phyloP scores from a whole-genome alignment of 2,797 vertebrate species.

The Helostoma temminkii region DNA sequence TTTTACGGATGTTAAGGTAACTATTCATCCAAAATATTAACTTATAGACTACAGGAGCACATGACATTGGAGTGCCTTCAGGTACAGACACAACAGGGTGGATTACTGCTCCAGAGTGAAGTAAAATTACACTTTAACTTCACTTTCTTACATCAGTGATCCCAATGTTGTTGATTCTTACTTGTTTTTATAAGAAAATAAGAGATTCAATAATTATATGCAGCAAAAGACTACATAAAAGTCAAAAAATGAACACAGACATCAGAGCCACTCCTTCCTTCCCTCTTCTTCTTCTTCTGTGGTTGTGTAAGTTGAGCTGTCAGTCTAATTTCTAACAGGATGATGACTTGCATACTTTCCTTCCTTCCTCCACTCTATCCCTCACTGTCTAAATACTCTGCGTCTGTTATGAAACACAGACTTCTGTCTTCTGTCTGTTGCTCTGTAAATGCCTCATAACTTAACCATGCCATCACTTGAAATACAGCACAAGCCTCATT shows the following conservation, averaged over 20 bases:
- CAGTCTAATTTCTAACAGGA: slow-evolving; percentile 56
- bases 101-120: not conserved
- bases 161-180: not conserved
- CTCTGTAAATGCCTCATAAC: slow-evolving; percentile 30
- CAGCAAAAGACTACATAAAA: not conserved
- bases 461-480: slow-evolving; percentile 29
- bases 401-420: slow-evolving; percentile 60
- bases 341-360: slow-evolving; percentile 67
- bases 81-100: not conserved
- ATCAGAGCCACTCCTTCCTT: slow-evolving; percentile 22
- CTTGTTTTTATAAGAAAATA: slow-evolving; percentile 6
- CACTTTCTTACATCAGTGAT: not conserved
- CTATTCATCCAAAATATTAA: not conserved
- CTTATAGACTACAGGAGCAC: not conserved
- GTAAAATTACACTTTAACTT: not conserved
- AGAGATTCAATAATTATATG: not conserved
- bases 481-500: slow-evolving; percentile 2
- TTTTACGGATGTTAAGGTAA: not conserved
- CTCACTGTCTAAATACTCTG: slow-evolving; percentile 67
- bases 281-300: slow-evolving; percentile 21
- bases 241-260: slow-evolving; percentile 16
- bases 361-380: slow-evolving; percentile 53
- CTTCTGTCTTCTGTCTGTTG: slow-evolving; percentile 48
- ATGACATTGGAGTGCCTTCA: not conserved
- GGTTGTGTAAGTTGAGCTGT: slow-evolving; percentile 60